phyloP scores from a whole-genome alignment of 2,888 invertebrate genomes.

The Chelonus formosanus region DNA sequence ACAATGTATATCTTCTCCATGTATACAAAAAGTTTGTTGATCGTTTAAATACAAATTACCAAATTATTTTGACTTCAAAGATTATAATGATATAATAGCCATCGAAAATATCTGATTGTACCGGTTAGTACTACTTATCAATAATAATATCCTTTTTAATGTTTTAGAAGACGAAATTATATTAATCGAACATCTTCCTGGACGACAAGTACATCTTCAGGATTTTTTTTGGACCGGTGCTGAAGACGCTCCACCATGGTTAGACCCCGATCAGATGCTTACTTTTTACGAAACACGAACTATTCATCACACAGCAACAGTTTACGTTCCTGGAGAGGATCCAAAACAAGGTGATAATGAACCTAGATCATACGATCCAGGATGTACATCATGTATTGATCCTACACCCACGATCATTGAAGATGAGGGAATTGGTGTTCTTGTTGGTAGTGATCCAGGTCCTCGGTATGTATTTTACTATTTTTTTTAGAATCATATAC shows the following conservation, averaged over 20 bases:
- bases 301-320: constrained; percentile 57
- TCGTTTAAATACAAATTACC: neutral
- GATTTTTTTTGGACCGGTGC: constrained; percentile 92
- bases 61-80: neutral
- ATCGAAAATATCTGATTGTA: no score
- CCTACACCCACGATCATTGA: constrained; percentile 56
- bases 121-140: no score
- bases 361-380: constrained; percentile 43
- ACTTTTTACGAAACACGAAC: constrained; percentile 60
- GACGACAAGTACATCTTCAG: constrained; percentile 70
- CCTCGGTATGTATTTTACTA: constrained; percentile 49
- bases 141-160: neutral
- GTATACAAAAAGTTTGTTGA: neutral
- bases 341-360: constrained; percentile 22
- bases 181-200: constrained; percentile 60
- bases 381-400: constrained; percentile 56
- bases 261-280: constrained; percentile 66
- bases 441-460: constrained; percentile 60
- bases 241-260: constrained; percentile 78
- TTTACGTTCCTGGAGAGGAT: constrained; percentile 51
- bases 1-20: neutral
- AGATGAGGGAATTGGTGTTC: constrained; percentile 57
- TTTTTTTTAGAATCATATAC: neutral
- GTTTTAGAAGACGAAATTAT: constrained; percentile 61
- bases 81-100: no score